Base-by-base conservation (phyloP, 1,140 invertebrate species). In the Parapsyche elsis region DNA sequence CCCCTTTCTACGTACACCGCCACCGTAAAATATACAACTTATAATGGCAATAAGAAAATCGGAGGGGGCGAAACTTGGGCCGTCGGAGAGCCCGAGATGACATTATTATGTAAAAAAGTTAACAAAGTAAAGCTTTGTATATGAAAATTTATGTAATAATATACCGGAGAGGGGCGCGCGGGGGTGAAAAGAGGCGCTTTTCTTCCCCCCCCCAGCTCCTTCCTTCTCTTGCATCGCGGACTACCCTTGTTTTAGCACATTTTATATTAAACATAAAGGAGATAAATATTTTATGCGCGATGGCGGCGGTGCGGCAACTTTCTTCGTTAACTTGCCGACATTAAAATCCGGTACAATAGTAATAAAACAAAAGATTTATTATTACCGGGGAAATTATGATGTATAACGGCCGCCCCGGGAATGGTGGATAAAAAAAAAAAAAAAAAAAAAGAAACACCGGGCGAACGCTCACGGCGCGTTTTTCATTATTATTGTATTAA, bases 71-170 rank as follows among this genome's bases (percentile, higher is more conserved):
- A 83, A 83, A 80, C 23, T 75, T 76, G 79, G 71, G 75, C 57
- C 49, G 61, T 49, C 49, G 70, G 71, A 80, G 77, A 83, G 79
- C 79, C 81, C 78, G 75, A 83, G 81, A 83, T 83, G 81, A 83
- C 81, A 83, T 83, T 81, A 83, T 83, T 83, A 83, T 83, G 81
- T 83, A 83, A 83, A 83, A 83, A 83, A 83, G 71, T 83, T 83
- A 81, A 83, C 76, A 83, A 83, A 83, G 81, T 83, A 81, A 83
- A 83, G 81, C 79, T 81, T 83, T 83, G 81, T 83, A 80, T 83
- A 83, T 83, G 81, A 83, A 83, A 83, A 83, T 83, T 83, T 83
- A 83, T 83, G 81, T 83, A 83, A 83, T 78, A 79, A 82, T 79
- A 80, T 79, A 83, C 59, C 45, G 46, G 49, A 53, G 49, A 10